Evolutionary conservation across 2,797 vertebrate species (phyloP).

Genomic region (Distichodus sexfasciatus): DNA sequence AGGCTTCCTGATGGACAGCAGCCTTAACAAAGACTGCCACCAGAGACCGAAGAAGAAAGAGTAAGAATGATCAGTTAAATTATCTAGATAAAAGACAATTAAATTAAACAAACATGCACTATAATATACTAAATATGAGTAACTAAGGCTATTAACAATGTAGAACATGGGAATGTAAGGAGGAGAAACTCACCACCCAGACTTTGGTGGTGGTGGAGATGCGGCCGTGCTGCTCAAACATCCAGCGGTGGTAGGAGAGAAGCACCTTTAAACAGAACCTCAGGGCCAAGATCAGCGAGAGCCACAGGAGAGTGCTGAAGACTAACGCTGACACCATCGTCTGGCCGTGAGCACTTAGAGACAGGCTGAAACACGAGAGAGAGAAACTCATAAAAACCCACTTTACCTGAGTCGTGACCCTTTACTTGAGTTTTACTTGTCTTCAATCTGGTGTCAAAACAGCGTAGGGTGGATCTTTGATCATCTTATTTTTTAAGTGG

Average conservation of each 20-base stretch:
- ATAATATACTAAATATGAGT: no score
- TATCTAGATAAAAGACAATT: no score
- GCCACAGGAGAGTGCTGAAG: constrained; percentile 87
- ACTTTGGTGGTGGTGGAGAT: constrained; percentile 86
- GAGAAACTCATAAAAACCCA: no score
- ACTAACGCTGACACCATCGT: constrained; percentile 79
- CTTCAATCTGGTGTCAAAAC: no score
- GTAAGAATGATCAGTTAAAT: not conserved
- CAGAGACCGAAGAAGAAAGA: not conserved
- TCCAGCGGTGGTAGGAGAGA: constrained; percentile 89
- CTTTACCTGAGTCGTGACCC: no score
- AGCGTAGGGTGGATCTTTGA: no score
- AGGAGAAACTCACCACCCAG: constrained; percentile 82
- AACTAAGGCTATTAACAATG: not conserved
- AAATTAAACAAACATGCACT: no score
- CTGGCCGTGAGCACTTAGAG: constrained; percentile 77
- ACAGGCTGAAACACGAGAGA: constrained; percentile 29
- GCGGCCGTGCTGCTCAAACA: constrained; percentile 82
- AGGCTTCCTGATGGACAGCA: constrained; percentile 81
- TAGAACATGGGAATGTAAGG: not conserved
- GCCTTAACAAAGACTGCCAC: constrained; percentile 76
- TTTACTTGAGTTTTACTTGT: no score
- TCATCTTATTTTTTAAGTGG: no score
- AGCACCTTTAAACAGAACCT: constrained; percentile 85
- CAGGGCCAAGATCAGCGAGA: constrained; percentile 86